Conservation (phyloP, 2,113 vertebrate species). For the Pachyramphus minor region DNA sequence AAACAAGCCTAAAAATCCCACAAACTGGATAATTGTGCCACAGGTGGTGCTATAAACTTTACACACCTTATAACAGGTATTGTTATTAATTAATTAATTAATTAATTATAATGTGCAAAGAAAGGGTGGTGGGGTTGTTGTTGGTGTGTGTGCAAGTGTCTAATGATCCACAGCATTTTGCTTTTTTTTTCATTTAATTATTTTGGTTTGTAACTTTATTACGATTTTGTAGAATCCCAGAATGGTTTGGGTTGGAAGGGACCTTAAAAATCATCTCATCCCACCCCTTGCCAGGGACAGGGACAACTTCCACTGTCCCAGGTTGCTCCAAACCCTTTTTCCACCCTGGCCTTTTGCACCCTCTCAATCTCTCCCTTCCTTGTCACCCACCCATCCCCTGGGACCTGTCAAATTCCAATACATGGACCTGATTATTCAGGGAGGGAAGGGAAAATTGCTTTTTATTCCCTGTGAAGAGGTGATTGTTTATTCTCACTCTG, state of each 20-base stretch:
- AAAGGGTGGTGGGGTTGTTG: neutral
- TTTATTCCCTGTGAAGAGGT: neutral
- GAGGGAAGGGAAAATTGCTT: neutral
- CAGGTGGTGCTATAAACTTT: neutral
- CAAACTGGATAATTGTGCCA: neutral
- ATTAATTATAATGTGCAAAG: neutral
- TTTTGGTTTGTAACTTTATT: too few species aligned
- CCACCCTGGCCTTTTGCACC: neutral
- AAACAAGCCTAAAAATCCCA: neutral
- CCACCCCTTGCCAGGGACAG: neutral
- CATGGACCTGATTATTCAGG: accelerated
- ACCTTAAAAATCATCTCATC: neutral
- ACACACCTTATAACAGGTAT: neutral
- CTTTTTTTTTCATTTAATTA: neutral
- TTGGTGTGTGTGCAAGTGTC: neutral
- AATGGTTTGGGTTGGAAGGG: neutral
- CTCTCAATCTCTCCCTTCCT: neutral
- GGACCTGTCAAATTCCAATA: neutral
- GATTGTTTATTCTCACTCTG: neutral
- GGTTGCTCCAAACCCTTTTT: neutral
- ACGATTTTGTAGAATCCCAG: neutral
- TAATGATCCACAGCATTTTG: neutral
- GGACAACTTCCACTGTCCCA: neutral
- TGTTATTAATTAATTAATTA: too few species aligned
- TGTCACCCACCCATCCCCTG: neutral